Conservation (phyloP, 2,888 invertebrate genomes). For the Trichacis sp. region DNA sequence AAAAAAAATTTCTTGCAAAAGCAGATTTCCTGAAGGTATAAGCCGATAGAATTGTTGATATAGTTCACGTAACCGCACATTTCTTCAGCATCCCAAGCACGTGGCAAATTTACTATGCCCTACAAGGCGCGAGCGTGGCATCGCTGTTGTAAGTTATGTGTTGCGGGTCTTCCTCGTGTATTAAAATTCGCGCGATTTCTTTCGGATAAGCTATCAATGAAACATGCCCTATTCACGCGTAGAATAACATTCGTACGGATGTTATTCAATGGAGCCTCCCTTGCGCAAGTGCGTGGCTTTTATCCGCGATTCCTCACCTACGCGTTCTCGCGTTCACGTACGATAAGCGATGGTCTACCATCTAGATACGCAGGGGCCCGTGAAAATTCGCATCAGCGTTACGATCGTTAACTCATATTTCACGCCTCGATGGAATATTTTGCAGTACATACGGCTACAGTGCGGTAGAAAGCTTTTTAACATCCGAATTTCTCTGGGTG, state of each 20-base stretch:
- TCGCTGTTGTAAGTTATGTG: constrained; percentile 32
- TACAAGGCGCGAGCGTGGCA: constrained; percentile 39
- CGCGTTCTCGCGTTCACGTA: constrained; percentile 13
- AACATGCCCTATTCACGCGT: constrained; percentile 23
- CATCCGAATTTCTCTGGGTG: no score
- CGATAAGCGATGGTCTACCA: constrained; percentile 23
- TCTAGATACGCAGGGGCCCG: constrained; percentile 42
- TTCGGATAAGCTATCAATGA: constrained; percentile 24
- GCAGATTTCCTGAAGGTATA: neutral
- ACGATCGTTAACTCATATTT: constrained; percentile 59
- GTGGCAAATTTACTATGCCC: constrained; percentile 25
- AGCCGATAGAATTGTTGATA: neutral
- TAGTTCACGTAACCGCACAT: constrained; percentile 2
- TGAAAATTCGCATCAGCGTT: constrained; percentile 54
- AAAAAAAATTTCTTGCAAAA: no score
- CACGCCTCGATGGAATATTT: constrained; percentile 44
- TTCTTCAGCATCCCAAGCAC: constrained; percentile 5
- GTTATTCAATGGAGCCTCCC: constrained; percentile 40
- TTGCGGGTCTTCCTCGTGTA: constrained; percentile 1
- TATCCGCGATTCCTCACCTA: constrained; percentile 40
- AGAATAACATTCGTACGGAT: constrained; percentile 26
- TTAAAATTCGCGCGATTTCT: constrained; percentile 24
- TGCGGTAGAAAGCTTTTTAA: no score
- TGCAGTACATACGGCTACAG: neutral
- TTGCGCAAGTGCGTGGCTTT: constrained; percentile 39